Evolutionary conservation across 2,888 invertebrate species (phyloP).

Genomic region (Chaetogeoica ovagalla): DNA sequence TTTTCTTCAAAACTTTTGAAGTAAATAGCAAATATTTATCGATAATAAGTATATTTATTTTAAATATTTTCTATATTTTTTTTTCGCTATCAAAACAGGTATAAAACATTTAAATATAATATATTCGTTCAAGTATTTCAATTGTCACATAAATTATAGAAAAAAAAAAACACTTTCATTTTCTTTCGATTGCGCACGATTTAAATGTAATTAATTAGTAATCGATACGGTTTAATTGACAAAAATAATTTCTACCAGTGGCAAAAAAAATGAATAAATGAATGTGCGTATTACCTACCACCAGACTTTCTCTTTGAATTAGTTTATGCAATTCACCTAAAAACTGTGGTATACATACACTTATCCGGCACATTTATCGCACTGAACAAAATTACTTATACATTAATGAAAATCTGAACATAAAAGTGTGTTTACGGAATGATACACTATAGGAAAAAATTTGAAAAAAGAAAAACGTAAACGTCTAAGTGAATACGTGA

Average conservation of each 20-base stretch:
- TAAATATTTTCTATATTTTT: too few species aligned
- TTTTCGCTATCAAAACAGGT: too few species aligned
- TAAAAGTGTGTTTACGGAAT: background rate
- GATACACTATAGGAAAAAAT: background rate
- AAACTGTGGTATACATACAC: background rate
- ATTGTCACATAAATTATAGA: too few species aligned
- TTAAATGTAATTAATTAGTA: background rate
- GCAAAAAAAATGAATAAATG: background rate
- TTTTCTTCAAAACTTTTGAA: too few species aligned
- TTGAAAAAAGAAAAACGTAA: too few species aligned
- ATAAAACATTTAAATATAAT: too few species aligned
- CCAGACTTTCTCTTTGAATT: slow-evolving; percentile 43
- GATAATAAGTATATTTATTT: too few species aligned
- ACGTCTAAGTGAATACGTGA: too few species aligned
- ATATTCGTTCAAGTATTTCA: too few species aligned
- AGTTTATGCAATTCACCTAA: background rate
- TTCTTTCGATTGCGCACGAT: background rate
- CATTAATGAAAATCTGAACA: background rate
- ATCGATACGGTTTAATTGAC: background rate
- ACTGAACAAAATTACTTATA: background rate
- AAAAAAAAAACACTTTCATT: background rate
- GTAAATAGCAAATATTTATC: too few species aligned
- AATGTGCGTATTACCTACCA: background rate
- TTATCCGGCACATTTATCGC: background rate
- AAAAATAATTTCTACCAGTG: slow-evolving; percentile 17